phyloP scores from a whole-genome alignment of 1,140 invertebrate species.

The Eriosoma lanigerum region DNA sequence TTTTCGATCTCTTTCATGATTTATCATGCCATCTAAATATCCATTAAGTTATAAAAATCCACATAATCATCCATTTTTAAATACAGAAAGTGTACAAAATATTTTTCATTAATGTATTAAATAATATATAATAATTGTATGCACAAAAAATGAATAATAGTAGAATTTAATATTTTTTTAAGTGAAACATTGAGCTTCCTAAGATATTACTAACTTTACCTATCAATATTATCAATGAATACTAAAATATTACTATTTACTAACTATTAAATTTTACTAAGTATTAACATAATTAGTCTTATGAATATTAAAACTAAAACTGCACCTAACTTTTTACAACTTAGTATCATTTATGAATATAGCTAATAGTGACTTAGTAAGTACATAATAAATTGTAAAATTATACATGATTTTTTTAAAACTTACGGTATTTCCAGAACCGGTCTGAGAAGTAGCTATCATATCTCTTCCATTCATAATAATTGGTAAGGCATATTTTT shows the following conservation, averaged over 20 bases:
- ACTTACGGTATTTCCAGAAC: constrained; percentile 87
- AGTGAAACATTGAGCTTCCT: neutral
- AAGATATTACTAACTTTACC: neutral
- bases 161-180: no score
- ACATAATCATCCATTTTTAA: constrained; percentile 26
- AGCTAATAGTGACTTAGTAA: no score
- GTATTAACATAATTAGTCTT: no score
- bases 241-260: no score
- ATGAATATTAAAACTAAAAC: no score
- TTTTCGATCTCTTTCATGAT: neutral
- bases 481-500: constrained; percentile 85
- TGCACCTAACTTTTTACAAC: no score
- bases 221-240: no score
- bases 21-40: neutral
- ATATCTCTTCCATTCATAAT: constrained; percentile 78
- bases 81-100: neutral
- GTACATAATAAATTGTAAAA: neutral
- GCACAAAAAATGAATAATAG: neutral
- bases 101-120: neutral
- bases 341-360: no score
- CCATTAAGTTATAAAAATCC: neutral
- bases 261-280: no score
- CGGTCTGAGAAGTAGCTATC: constrained; percentile 97
- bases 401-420: neutral
- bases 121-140: neutral